Evolutionary conservation across 2,888 invertebrate genomes (phyloP).

Genomic region (Euplagia quadripunctaria): DNA sequence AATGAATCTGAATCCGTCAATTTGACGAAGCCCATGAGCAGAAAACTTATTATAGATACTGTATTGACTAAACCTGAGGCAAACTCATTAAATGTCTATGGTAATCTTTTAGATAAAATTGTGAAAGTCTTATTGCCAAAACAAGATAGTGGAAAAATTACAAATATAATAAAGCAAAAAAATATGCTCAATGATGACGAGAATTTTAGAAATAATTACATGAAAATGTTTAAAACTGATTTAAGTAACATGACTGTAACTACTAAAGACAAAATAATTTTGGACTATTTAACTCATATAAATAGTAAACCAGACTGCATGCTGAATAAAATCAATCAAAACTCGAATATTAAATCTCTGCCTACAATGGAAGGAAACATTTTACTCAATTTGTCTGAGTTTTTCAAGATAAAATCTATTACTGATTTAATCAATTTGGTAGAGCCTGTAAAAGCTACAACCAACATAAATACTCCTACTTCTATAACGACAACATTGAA

Average conservation of each 20-base stretch:
- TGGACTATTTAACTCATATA: slow-evolving; percentile 74
- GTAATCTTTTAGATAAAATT: slow-evolving; percentile 71
- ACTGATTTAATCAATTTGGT: slow-evolving; percentile 71
- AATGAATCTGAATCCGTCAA: slow-evolving; percentile 25
- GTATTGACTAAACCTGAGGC: slow-evolving; percentile 55
- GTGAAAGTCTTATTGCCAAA: slow-evolving; percentile 73
- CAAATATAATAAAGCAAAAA: slow-evolving; percentile 57
- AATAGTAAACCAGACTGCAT: slow-evolving; percentile 69
- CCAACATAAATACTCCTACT: neutral
- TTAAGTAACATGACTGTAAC: slow-evolving; percentile 60
- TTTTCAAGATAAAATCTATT: slow-evolving; percentile 76
- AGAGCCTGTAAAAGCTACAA: slow-evolving; percentile 30
- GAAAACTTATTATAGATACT: neutral
- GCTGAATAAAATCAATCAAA: slow-evolving; percentile 51
- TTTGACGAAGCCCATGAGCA: slow-evolving; percentile 3
- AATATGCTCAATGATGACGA: slow-evolving; percentile 56
- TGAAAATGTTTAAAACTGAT: slow-evolving; percentile 62
- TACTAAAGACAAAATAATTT: slow-evolving; percentile 74
- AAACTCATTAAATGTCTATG: slow-evolving; percentile 66
- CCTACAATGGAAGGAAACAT: slow-evolving; percentile 70
- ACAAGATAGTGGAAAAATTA: slow-evolving; percentile 59
- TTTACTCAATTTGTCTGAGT: slow-evolving; percentile 74
- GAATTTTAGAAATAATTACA: slow-evolving; percentile 56
- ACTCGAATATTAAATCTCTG: slow-evolving; percentile 31
- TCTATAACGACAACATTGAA: neutral